Conservation (phyloP, 2,113 vertebrate genomes). For the Callionymus lyra region DNA sequence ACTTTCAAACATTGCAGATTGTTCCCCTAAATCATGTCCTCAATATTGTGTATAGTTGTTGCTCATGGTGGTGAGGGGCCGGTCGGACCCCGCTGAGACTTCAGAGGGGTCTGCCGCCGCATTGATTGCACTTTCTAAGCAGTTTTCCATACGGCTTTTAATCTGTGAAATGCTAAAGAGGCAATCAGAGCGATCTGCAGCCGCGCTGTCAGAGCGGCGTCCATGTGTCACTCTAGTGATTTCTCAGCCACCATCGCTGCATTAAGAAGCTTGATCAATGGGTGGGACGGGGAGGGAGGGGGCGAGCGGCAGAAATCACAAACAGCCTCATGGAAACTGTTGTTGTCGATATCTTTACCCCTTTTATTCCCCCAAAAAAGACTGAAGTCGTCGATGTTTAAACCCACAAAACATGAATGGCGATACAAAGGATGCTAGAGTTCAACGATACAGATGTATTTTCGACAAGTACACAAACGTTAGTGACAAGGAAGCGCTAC, state of each 20-base stretch:
- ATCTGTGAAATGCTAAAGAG: conserved; percentile 57
- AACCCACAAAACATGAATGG: too few species aligned
- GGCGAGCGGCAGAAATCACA: conserved; percentile 8
- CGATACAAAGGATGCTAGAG: too few species aligned
- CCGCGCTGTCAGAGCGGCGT: conserved; percentile 5
- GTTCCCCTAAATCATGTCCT: too few species aligned
- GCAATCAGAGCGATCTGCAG: conserved; percentile 43
- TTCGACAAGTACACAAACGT: too few species aligned
- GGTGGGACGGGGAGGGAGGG: conserved; percentile 3
- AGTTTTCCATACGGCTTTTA: conserved; percentile 42
- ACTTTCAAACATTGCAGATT: too few species aligned
- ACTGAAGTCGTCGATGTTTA: too few species aligned
- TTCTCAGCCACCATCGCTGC: conserved; percentile 27
- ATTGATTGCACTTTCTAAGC: conserved; percentile 42
- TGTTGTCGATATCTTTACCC: too few species aligned
- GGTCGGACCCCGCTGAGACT: conserved; percentile 17
- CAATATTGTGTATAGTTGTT: background rate
- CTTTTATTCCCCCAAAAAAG: too few species aligned
- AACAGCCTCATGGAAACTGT: too few species aligned
- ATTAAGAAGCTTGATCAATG: conserved; percentile 32
- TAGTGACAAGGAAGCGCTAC: too few species aligned
- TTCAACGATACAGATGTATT: too few species aligned
- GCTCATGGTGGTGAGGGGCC: background rate
- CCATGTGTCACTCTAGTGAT: conserved; percentile 21
- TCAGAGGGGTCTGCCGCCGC: conserved; percentile 16